These are phyloP conservation scores for Lacanobia oleracea DNA, from an alignment of 2,888 invertebrate species.

Conservation along the genomic window DNA sequence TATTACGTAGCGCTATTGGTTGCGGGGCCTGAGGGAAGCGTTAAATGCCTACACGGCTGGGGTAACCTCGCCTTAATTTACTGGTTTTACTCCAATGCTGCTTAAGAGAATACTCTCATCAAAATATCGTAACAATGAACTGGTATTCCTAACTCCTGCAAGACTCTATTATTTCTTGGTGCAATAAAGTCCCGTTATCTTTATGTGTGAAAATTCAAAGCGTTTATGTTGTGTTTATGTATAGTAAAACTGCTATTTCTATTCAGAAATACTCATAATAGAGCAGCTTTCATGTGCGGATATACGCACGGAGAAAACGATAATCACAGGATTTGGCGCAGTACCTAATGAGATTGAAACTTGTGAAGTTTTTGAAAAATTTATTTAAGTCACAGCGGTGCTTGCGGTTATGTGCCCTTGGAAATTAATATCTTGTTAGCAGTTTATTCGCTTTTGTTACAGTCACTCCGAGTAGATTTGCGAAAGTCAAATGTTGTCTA, in stretches of 20 bases:
- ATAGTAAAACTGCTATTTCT: slow-evolving; percentile 12
- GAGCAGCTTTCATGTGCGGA: slow-evolving; percentile 34
- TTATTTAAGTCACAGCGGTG: slow-evolving; percentile 30
- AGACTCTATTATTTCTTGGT: background rate
- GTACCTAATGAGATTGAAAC: slow-evolving; percentile 7
- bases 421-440: slow-evolving; percentile 78
- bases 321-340: slow-evolving; percentile 24
- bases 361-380: slow-evolving; percentile 39
- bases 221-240: background rate
- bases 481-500: slow-evolving; percentile 84
- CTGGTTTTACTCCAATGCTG: slow-evolving; percentile 37
- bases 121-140: slow-evolving; percentile 38
- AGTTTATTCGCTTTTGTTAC: slow-evolving; percentile 79
- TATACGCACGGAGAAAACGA: slow-evolving; percentile 20
- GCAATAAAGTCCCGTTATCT: background rate
- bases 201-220: background rate
- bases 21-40: too few species aligned
- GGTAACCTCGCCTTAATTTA: too few species aligned
- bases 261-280: slow-evolving; percentile 33
- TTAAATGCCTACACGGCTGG: too few species aligned
- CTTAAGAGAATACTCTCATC: slow-evolving; percentile 32
- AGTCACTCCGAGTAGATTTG: slow-evolving; percentile 79
- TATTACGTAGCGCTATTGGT: too few species aligned
- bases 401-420: slow-evolving; percentile 67
- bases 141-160: background rate